Conservation (phyloP, 2,888 invertebrate genomes). For the Melangyna quadrimaculata region DNA sequence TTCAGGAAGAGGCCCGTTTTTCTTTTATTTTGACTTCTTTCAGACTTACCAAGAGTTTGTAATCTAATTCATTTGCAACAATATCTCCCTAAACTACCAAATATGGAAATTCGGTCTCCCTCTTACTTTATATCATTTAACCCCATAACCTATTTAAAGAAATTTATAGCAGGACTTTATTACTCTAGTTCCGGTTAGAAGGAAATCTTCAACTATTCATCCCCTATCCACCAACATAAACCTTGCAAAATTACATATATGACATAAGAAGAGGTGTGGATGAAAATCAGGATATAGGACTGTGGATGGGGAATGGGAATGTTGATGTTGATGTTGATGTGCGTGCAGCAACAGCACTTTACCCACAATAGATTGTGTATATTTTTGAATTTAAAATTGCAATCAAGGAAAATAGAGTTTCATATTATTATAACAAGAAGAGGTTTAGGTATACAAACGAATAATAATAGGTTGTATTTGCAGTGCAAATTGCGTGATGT, state of each 20-base stretch:
- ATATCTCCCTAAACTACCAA: background rate
- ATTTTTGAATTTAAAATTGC: constrained; percentile 66
- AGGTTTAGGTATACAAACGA: constrained; percentile 3
- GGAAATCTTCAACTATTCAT: constrained; percentile 41
- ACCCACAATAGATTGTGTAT: constrained; percentile 35
- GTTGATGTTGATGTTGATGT: constrained; percentile 44
- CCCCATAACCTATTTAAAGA: constrained; percentile 68
- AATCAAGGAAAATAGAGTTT: constrained; percentile 60
- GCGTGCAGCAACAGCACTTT: constrained; percentile 40
- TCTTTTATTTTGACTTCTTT: no score
- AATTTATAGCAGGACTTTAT: constrained; percentile 67
- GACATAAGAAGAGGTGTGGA: background rate
- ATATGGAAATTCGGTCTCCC: background rate
- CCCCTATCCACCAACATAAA: constrained; percentile 13
- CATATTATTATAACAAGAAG: constrained; percentile 48
- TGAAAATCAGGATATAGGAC: background rate
- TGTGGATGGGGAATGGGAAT: background rate
- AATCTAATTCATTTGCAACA: background rate
- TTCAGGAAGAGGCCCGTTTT: no score
- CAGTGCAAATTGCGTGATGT: constrained; percentile 64
- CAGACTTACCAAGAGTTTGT: no score
- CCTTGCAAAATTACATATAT: constrained; percentile 24
- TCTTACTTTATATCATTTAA: constrained; percentile 47
- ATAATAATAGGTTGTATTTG: constrained; percentile 61
- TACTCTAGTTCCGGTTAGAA: constrained; percentile 33